These are phyloP conservation scores for Drosophila albomicans DNA, from an alignment of 1,140 invertebrate genomes.

Conservation along the genomic window DNA sequence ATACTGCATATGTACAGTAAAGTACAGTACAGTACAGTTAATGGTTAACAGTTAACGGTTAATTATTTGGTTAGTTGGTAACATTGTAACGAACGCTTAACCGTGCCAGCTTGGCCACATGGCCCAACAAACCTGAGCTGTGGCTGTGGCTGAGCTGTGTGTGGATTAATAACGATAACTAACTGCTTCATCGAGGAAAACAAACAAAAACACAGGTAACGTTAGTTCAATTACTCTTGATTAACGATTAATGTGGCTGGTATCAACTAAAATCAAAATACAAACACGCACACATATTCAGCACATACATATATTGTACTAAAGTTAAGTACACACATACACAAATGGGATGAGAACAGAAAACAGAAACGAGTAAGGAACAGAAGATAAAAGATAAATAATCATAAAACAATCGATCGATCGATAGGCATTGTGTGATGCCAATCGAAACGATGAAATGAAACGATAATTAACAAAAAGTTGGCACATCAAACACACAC, in stretches of 20 bases:
- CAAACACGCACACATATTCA: neutral
- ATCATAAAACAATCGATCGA: neutral
- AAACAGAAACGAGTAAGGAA: neutral
- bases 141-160: constrained; percentile 54
- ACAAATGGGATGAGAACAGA: neutral
- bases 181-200: constrained; percentile 25
- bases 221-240: constrained; percentile 40
- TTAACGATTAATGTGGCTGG: constrained; percentile 27
- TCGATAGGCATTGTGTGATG: neutral
- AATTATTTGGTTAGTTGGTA: constrained; percentile 20
- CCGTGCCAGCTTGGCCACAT: constrained; percentile 50
- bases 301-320: neutral
- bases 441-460: no score
- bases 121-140: constrained; percentile 55
- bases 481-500: constrained; percentile 3
- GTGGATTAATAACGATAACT: constrained; percentile 47
- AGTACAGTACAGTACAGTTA: no score
- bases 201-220: constrained; percentile 29
- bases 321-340: neutral
- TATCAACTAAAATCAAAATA: constrained; percentile 12
- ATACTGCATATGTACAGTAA: constrained; percentile 22
- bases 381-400: no score
- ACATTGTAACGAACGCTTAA: constrained; percentile 48
- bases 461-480: neutral
- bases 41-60: constrained; percentile 13